These are phyloP conservation scores for Apostichopus japonicus DNA, from an alignment of 35 echinoderm and acorn worm species.

Conservation along the genomic window DNA sequence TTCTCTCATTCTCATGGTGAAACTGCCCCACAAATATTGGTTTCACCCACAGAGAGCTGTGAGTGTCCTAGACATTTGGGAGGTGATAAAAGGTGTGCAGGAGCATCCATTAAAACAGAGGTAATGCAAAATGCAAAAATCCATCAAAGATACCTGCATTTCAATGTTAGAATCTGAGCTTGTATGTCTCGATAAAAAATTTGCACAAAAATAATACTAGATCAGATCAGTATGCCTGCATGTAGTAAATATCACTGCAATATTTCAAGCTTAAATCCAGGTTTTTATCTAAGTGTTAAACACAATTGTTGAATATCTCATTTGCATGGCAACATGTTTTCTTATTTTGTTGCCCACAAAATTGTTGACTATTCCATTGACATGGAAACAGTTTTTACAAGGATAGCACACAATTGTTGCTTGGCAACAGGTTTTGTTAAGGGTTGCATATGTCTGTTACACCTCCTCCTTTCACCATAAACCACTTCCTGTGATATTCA, in stretches of 20 bases:
- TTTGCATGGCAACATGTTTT: background rate
- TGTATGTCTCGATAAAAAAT: too few species aligned
- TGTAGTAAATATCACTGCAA: too few species aligned
- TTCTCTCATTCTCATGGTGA: slow-evolving; percentile 63
- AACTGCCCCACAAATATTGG: slow-evolving; percentile 46
- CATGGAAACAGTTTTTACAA: background rate
- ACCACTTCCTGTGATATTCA: too few species aligned
- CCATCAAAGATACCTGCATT: too few species aligned
- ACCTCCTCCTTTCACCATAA: background rate
- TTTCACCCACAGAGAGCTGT: slow-evolving; percentile 1
- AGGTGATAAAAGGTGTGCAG: background rate
- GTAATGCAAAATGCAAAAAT: background rate
- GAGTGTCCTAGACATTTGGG: background rate
- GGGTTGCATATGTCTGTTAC: too few species aligned
- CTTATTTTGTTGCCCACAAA: background rate
- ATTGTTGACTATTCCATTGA: background rate
- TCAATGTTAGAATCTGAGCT: too few species aligned
- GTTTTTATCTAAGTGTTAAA: too few species aligned
- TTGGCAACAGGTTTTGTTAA: background rate
- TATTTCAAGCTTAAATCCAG: too few species aligned
- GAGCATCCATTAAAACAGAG: background rate
- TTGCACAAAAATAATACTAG: too few species aligned
- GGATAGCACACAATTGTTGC: too few species aligned
- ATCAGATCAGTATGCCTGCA: too few species aligned
- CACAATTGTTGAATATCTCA: too few species aligned